Percentiles rank a stretch among this genome's conserved stretches.
These are phyloP conservation scores for Chloropsis cyanopogon DNA, from an alignment of 2,113 vertebrate genomes.

Conservation along the genomic window DNA sequence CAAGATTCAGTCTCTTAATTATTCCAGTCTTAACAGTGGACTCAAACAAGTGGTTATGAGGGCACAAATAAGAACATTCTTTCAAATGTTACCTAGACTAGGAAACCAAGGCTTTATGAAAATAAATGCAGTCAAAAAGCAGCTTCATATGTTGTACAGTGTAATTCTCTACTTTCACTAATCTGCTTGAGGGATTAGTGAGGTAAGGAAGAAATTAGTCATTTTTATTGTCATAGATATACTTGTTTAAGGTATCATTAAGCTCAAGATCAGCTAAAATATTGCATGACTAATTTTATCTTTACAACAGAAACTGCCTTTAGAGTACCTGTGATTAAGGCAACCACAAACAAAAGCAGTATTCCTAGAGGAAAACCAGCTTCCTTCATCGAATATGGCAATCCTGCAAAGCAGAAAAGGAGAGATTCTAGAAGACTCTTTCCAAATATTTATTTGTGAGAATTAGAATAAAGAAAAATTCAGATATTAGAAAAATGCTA, in stretches of 20 bases:
- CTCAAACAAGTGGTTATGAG: neutral
- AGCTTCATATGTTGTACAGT: slow-evolving; percentile 2
- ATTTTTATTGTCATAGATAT: slow-evolving; percentile 9
- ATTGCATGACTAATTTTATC: neutral
- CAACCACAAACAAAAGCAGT: slow-evolving; percentile 84
- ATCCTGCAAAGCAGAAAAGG: slow-evolving; percentile 74
- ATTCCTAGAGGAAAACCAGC: slow-evolving; percentile 91
- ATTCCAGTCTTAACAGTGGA: neutral
- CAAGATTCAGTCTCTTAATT: neutral
- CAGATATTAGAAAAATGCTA: neutral
- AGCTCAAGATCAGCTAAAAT: neutral
- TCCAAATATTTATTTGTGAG: neutral
- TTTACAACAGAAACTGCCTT: neutral
- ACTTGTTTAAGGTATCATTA: neutral
- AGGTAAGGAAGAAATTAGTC: neutral
- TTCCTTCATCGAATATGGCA: slow-evolving; percentile 92
- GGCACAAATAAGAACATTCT: neutral
- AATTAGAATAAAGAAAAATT: neutral
- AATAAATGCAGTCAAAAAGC: slow-evolving; percentile 36
- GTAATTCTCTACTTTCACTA: slow-evolving; percentile 35
- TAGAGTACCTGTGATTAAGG: slow-evolving; percentile 83
- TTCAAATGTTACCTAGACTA: neutral
- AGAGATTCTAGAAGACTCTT: neutral
- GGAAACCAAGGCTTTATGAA: neutral
- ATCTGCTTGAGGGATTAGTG: slow-evolving; percentile 48